A percentile compares a stretch with the other conserved stretches of the same genome.
These are phyloP conservation scores for Thecocarcelia acutangulata DNA, from an alignment of 2,888 invertebrate species.

Conservation along the genomic window DNA sequence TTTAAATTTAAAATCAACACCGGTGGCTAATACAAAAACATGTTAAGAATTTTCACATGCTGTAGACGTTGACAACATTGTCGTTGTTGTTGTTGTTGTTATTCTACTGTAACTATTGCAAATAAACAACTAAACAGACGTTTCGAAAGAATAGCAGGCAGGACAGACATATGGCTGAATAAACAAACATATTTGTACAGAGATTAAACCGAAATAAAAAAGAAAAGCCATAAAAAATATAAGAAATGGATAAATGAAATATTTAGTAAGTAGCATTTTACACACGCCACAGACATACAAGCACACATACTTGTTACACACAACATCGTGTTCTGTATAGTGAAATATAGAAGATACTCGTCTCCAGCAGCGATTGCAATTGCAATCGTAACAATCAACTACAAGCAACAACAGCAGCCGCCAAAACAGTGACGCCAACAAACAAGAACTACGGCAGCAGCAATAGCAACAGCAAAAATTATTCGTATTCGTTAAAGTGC, in stretches of 20 bases:
- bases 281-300: constrained; percentile 18
- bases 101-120: constrained; percentile 34
- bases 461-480: constrained; percentile 30
- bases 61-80: constrained; percentile 72
- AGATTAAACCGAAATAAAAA: constrained; percentile 31
- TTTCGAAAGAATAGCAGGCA: neutral
- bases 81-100: constrained; percentile 51
- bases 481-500: constrained; percentile 39
- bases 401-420: constrained; percentile 54
- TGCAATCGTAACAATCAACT: constrained; percentile 55
- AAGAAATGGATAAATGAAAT: constrained; percentile 63
- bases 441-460: constrained; percentile 38
- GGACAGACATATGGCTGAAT: constrained; percentile 19
- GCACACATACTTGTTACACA: neutral
- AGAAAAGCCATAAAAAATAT: constrained; percentile 2
- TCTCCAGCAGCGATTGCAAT: constrained; percentile 50
- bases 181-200: constrained; percentile 38
- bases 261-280: constrained; percentile 53
- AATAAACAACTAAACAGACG: constrained; percentile 26
- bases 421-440: constrained; percentile 51
- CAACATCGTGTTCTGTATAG: neutral
- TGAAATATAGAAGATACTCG: constrained; percentile 27
- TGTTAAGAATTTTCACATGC: constrained; percentile 78
- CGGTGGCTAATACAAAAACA: constrained; percentile 73
- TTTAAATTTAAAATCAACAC: constrained; percentile 71